Evolutionary conservation across 2,888 invertebrate species (phyloP), one percentile per base, ranked within the genome.

Genomic region (Allygus modestus): DNA sequence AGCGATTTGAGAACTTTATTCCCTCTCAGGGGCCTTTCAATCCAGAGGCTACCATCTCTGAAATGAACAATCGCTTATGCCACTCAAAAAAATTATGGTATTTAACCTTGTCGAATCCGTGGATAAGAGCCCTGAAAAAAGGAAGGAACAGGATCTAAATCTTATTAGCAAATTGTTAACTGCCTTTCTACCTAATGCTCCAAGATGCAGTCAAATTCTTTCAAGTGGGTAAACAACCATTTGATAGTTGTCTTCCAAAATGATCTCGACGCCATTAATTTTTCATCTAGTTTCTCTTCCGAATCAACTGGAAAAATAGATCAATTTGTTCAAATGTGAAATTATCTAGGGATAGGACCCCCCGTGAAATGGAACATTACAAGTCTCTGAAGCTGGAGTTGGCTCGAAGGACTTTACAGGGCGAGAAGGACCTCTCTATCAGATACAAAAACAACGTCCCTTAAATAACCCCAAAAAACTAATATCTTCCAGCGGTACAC

Each of bases 341-440:
- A 26, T 1, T 65, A 15, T 65, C 65, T 15, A 65, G 65, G 26
- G 65, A 65, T 28, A 65, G 65, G 28, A 65, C 65, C 26, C 65
- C 65, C 26, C 65, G 65, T 28, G 65, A 65, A 65, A 15, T 28
- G 26, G 31, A 65, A 7, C 26, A 65, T 65, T 28, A 7, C 65
- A 65, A 65, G 23, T 26, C 26, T 28, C 31, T 65, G 23, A 65
- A 65, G 31, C 5, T 15, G 2, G 65, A 65, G 28, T 9, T 65
- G 20, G 65, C n/a, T 5, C 26, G 5, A 1, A 20, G 65, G 7
- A 28, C 23, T 65, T 65, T 26, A 20, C 65, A 26, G n/a, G 65
- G 65, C n/a, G 65, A 65, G 65, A 28, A 28, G 28, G 28, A 26
- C 26, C 31, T 65, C 23, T 20, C 7, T 26, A 65, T 65, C 23